Conservation (phyloP, 1,140 invertebrate genomes). For the Macrobrachium nipponense region DNA sequence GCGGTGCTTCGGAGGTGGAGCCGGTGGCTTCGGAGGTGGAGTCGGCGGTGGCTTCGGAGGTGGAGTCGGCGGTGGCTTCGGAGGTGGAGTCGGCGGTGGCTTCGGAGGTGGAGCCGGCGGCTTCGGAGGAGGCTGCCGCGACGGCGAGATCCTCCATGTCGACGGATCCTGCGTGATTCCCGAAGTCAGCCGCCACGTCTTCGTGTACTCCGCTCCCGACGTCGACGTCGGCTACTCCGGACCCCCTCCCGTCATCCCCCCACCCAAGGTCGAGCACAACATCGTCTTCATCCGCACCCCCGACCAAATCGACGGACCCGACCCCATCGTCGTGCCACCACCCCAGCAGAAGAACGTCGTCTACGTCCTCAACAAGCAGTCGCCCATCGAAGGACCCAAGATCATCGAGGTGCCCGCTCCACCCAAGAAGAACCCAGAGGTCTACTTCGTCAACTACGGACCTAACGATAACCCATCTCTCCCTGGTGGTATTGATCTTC, state of each 20-base stretch:
- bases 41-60: not conserved
- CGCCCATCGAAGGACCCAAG: not conserved
- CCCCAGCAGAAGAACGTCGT: slow-evolving; percentile 24
- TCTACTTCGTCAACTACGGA: slow-evolving; percentile 42
- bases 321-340: slow-evolving; percentile 25
- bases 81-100: not conserved
- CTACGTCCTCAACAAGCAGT: slow-evolving; percentile 31
- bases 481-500: slow-evolving; percentile 39
- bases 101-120: not conserved
- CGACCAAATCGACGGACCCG: not conserved
- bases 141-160: slow-evolving; percentile 37
- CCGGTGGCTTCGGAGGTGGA: not conserved
- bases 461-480: slow-evolving; percentile 38
- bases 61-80: not conserved
- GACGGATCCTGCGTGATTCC: slow-evolving; percentile 37
- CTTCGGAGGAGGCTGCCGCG: not conserved
- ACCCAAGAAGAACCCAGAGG: slow-evolving; percentile 27
- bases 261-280: slow-evolving; percentile 26
- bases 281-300: slow-evolving; percentile 42
- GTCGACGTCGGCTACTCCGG: not conserved
- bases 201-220: slow-evolving; percentile 32
- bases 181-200: slow-evolving; percentile 30
- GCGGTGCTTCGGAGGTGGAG: not conserved
- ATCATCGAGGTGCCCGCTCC: slow-evolving; percentile 41
- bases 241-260: slow-evolving; percentile 23